phyloP scores from a whole-genome alignment of 2,113 vertebrate genomes.

The Embiotoca jacksoni region DNA sequence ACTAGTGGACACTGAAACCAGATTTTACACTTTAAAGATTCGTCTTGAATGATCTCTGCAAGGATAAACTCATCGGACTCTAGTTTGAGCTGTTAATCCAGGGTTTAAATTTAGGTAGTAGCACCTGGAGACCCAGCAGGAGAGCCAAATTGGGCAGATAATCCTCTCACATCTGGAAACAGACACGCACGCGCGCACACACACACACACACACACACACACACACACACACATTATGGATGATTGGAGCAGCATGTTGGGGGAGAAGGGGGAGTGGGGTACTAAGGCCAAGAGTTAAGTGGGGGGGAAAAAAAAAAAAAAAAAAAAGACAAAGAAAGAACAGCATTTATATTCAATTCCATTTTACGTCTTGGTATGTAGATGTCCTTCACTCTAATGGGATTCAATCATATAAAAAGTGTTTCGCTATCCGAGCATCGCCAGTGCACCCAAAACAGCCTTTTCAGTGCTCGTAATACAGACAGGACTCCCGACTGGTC shows the following conservation, averaged over 20 bases:
- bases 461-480: slow-evolving; percentile 80
- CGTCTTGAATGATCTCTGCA: not conserved
- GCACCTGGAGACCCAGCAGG: slow-evolving; percentile 20
- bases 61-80: not conserved
- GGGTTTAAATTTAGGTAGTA: slow-evolving; percentile 3
- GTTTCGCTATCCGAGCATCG: slow-evolving; percentile 62
- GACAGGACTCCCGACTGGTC: slow-evolving; percentile 71
- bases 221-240: slow-evolving; percentile 27
- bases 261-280: slow-evolving; percentile 15
- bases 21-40: not conserved
- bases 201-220: slow-evolving; percentile 22
- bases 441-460: slow-evolving; percentile 45
- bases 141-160: slow-evolving; percentile 29
- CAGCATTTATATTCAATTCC: slow-evolving; percentile 66
- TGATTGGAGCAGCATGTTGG: slow-evolving; percentile 51
- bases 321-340: slow-evolving; percentile 63
- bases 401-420: slow-evolving; percentile 77
- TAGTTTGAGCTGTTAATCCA: slow-evolving; percentile 2
- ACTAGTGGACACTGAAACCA: not conserved
- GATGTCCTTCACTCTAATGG: slow-evolving; percentile 61
- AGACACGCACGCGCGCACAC: not conserved
- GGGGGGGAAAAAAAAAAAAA: slow-evolving; percentile 63
- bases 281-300: slow-evolving; percentile 77
- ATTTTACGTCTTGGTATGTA: slow-evolving; percentile 40
- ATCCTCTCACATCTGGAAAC: slow-evolving; percentile 48